A percentile compares a stretch with the other conserved stretches of the same genome.
Evolutionary conservation across 2,113 vertebrate species (phyloP).

Genomic region (Protobothrops mucrosquamatus): DNA sequence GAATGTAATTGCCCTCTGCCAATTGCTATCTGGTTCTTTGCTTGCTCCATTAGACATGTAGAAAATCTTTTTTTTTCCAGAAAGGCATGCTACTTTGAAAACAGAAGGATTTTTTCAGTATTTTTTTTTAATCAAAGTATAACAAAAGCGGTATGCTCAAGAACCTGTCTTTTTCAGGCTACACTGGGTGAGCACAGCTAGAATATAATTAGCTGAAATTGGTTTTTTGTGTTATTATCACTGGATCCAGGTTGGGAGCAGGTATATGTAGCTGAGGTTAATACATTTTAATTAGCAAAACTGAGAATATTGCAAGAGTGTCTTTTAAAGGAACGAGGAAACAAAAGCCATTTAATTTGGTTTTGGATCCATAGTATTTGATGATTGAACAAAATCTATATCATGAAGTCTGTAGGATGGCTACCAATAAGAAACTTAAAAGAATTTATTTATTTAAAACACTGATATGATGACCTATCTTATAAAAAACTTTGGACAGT

Average conservation of each 20-base stretch:
- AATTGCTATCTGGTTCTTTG: not conserved
- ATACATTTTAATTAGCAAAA: not conserved
- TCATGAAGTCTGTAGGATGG: not conserved
- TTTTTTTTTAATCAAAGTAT: not conserved
- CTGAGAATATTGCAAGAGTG: not conserved
- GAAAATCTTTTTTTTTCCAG: rapidly evolving
- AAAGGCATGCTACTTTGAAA: rapidly evolving
- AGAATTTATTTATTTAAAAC: not conserved
- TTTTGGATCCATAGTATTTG: not conserved
- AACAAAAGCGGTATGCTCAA: not conserved
- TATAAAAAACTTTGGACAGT: not conserved
- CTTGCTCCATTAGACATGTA: not conserved
- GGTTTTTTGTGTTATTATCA: not conserved
- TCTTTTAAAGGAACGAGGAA: not conserved
- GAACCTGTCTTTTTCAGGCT: not conserved
- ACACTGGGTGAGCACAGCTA: not conserved
- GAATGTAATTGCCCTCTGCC: rapidly evolving
- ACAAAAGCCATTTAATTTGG: not conserved
- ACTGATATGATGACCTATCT: not conserved
- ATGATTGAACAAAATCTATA: not conserved
- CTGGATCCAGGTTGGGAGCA: not conserved
- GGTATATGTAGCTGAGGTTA: not conserved
- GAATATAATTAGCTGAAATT: not conserved
- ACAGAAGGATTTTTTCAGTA: not conserved
- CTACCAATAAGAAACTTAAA: not conserved